These are phyloP conservation scores for Erebia ligea DNA, from an alignment of 2,888 invertebrate species.

Conservation along the genomic window DNA sequence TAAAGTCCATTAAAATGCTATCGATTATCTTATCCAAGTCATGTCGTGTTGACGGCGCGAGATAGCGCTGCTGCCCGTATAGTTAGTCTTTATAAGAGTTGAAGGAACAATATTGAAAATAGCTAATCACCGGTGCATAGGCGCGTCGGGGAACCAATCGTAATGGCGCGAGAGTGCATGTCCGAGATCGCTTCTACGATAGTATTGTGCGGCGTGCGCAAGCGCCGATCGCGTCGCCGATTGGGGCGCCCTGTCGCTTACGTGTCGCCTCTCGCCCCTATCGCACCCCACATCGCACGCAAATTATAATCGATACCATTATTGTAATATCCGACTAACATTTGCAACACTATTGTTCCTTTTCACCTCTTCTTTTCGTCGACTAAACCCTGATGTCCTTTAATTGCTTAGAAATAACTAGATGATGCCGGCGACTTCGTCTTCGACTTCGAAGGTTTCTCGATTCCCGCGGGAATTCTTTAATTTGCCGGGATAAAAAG, in stretches of 20 bases:
- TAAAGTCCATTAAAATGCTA: slow-evolving; percentile 25
- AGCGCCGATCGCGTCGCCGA: slow-evolving; percentile 76
- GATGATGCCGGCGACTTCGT: neutral
- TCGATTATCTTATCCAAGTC: slow-evolving; percentile 35
- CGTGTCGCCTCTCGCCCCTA: slow-evolving; percentile 75
- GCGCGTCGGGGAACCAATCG: slow-evolving; percentile 70
- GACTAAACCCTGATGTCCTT: neutral
- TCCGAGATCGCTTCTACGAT: slow-evolving; percentile 77
- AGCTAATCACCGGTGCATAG: slow-evolving; percentile 68
- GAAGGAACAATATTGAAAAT: slow-evolving; percentile 54
- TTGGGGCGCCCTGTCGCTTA: slow-evolving; percentile 78
- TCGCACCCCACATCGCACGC: slow-evolving; percentile 78
- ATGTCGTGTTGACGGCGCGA: slow-evolving; percentile 30
- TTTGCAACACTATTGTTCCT: slow-evolving; percentile 75
- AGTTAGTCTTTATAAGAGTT: slow-evolving; percentile 24
- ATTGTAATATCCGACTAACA: slow-evolving; percentile 80
- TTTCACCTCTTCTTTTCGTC: slow-evolving; percentile 18
- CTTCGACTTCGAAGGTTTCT: too few relatives aligned
- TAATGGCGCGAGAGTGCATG: slow-evolving; percentile 77
- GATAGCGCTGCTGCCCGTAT: slow-evolving; percentile 12
- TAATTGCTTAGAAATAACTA: slow-evolving; percentile 8
- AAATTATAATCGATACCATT: slow-evolving; percentile 84
- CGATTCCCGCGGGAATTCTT: too few relatives aligned
- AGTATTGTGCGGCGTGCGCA: slow-evolving; percentile 76
- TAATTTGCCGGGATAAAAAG: too few relatives aligned